A percentile compares a stretch with the other conserved stretches of the same genome.
phyloP scores from a whole-genome alignment of 2,113 vertebrate species.

The Accipiter virgatus region DNA sequence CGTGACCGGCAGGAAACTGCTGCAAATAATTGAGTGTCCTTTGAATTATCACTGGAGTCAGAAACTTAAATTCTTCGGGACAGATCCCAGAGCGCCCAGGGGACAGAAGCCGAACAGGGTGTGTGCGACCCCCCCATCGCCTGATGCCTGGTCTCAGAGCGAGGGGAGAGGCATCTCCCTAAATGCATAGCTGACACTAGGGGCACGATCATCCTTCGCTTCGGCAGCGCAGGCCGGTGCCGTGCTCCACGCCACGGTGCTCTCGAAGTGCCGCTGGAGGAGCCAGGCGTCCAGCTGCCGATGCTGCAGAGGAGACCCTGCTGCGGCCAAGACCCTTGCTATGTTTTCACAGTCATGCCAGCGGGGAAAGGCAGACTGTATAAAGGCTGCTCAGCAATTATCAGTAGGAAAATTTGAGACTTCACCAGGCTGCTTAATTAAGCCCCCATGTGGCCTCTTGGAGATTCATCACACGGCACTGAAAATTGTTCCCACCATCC shows the following conservation, averaged over 20 bases:
- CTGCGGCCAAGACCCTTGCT: background rate
- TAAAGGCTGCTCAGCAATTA: slow-evolving; percentile 48
- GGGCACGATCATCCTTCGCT: background rate
- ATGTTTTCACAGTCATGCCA: background rate
- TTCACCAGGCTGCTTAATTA: slow-evolving; percentile 65
- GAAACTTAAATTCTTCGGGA: background rate
- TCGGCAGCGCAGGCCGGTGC: rapidly evolving
- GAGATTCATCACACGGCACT: slow-evolving; percentile 11
- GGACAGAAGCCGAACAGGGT: background rate
- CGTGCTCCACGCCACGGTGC: background rate
- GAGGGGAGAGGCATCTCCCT: background rate
- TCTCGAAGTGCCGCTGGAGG: rapidly evolving
- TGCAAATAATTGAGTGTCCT: background rate
- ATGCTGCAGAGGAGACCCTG: background rate
- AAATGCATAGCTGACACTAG: background rate
- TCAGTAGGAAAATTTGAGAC: slow-evolving; percentile 42
- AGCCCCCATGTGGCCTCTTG: slow-evolving; percentile 64
- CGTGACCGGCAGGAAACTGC: background rate
- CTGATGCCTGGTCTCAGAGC: too few relatives aligned
- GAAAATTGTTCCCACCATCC: slow-evolving; percentile 10
- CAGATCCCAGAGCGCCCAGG: rapidly evolving
- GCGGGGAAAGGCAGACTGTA: background rate
- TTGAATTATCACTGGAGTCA: background rate
- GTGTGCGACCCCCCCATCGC: too few relatives aligned
- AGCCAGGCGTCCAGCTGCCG: background rate